A percentile compares a stretch with the other conserved stretches of the same genome.
phyloP scores from a whole-genome alignment of 2,113 vertebrate species.

The Tonatia bakeri region DNA sequence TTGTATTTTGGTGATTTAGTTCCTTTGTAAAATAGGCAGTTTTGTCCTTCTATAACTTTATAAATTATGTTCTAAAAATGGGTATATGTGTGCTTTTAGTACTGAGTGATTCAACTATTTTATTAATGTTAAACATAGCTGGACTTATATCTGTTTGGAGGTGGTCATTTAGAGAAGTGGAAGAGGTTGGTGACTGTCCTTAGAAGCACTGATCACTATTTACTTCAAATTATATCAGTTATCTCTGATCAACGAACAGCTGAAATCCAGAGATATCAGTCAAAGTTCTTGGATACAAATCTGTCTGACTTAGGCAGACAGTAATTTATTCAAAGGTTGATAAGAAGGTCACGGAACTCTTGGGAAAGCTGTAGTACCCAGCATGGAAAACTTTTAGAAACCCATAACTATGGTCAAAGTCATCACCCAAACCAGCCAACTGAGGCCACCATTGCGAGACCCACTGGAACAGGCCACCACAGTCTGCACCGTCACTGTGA shows the following conservation, averaged over 20 bases:
- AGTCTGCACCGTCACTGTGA: background rate
- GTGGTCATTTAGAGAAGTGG: background rate
- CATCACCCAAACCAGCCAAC: background rate
- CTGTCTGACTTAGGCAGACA: background rate
- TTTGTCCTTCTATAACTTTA: background rate
- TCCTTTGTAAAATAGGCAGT: background rate
- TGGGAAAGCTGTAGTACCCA: background rate
- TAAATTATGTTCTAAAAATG: background rate
- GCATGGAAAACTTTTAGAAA: background rate
- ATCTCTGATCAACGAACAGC: background rate
- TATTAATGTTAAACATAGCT: background rate
- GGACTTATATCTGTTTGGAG: background rate
- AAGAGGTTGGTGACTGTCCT: background rate
- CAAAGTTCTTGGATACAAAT: background rate
- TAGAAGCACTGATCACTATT: background rate
- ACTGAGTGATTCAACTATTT: background rate
- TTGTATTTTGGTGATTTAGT: background rate
- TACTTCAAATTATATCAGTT: background rate
- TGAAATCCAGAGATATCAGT: background rate
- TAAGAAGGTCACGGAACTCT: background rate
- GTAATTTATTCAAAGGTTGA: background rate
- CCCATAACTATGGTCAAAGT: background rate
- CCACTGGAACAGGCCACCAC: background rate
- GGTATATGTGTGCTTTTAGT: background rate
- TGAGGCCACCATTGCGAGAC: background rate